Base-by-base conservation (phyloP, 1,140 invertebrate genomes). In the Bombus haemorrhoidalis region DNA sequence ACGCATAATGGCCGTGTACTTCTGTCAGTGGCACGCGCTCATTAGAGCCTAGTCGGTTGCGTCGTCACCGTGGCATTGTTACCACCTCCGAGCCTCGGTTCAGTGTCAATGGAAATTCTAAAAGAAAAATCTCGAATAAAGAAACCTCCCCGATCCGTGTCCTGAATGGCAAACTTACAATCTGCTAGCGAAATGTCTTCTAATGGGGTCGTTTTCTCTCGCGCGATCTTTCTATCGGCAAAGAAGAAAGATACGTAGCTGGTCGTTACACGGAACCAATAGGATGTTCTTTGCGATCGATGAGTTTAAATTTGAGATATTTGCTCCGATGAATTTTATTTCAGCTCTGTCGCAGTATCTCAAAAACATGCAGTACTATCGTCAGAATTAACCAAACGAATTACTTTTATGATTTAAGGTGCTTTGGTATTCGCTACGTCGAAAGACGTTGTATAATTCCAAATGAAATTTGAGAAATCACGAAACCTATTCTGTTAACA, bases 21-120 rank as follows among this genome's bases (percentile, higher is more conserved):
- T 90, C 92, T 94, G 94, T 94, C 94, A 94, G 72, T 90, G 91
- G 89, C 94, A 94, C 93, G 94, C 93, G 93, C 94, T 94, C 94
- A 94, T 94, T 94, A 94, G 91, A 91, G 82, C 75, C 66, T 86
- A 75, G 90, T 87, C 86, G 87, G 69, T 90, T 84, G 86, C 68
- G 73, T 74, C 64, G 53, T 62, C 84, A 75, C 81, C 80, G 41
- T 57, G 83, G 86, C 85, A 93, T 94, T 94, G 93, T 94, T 87
- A 57, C 68, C 80, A 62, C 62, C 79, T 73, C 91, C 66, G 74
- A 59, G 57, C 66, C 18, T 15, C 32, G 9, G 53, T 59, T 15
- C 57, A 77, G 71, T 64, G 85, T 91, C 90, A 93, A 93, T 93
- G 87, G 92, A 90, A 90, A 89, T 87, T 89, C 77, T 79, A 87